Evolutionary conservation across 2,888 invertebrate species (phyloP), one percentile per base, ranked within the genome.

Genomic region (Globia sparganii): DNA sequence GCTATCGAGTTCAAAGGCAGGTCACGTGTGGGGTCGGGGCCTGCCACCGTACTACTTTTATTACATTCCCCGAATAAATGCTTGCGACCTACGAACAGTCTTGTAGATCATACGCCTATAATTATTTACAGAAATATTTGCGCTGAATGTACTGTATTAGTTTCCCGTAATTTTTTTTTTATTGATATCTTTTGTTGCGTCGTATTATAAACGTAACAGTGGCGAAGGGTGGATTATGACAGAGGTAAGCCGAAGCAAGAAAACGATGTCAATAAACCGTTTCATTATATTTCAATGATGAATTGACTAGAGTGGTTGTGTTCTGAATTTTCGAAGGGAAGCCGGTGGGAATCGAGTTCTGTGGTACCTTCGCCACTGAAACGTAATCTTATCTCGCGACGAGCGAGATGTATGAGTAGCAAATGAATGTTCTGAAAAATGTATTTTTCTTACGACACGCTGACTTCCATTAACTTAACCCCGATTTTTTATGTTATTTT

Each of bases 21-120:
- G 92, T 94, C 96, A 96, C 96, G 96, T 92, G 90, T 91, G 77
- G 88, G 90, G 87, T 86, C 89, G 91, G 89, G 87, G 85, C 89
- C 89, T 89, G 86, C 87, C 91, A 88, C 90, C 93, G 91, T 92
- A 91, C 91, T 92, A 92, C 91, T 94, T 94, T 94, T 95, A 95
- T 95, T 95, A 95, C 94, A 95, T 96, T 95, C 94, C 91, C 90
- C 91, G 91, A 94, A 94, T 94, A 94, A 93, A 94, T 92, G 88
- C 91, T 91, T 90, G 89, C 90, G 88, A 89, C 91, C 92, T 91
- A 89, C 53, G 34, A 85, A 83, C 84, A 84, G 81, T 84, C 82
- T 78, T 81, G 85, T 88, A 86, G 83, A 87, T 86, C 86, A 86
- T 86, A 81, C 84, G 84, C 80, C 72, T 84, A 84, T 77, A 84